These are phyloP conservation scores for Anoncus sp. DNA, from an alignment of 2,888 invertebrate species.

Conservation along the genomic window DNA sequence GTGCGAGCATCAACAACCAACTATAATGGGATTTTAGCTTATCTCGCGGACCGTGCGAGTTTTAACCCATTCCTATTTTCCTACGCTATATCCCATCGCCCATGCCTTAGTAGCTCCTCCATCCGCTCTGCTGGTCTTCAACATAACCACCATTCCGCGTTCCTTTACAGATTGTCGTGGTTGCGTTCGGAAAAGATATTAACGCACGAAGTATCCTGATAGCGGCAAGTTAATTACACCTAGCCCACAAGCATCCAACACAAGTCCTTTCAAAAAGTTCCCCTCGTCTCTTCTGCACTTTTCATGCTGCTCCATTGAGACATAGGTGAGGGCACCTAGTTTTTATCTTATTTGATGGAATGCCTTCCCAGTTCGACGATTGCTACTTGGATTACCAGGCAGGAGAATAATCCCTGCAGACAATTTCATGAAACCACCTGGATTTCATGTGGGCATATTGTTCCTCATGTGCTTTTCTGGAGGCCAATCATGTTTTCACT, in stretches of 20 bases:
- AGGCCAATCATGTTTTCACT: too few species aligned
- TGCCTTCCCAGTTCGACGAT: too few species aligned
- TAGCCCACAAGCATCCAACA: background rate
- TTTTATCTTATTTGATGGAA: background rate
- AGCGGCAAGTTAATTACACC: slow-evolving; percentile 3
- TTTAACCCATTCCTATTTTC: slow-evolving; percentile 61
- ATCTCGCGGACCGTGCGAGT: slow-evolving; percentile 74
- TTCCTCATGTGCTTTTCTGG: too few species aligned
- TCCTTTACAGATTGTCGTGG: slow-evolving; percentile 30
- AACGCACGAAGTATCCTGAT: slow-evolving; percentile 13
- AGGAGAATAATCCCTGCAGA: too few species aligned
- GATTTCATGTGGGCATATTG: too few species aligned
- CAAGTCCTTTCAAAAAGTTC: background rate
- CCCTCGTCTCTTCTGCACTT: background rate
- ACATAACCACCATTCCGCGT: slow-evolving; percentile 19
- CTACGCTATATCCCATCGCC: background rate
- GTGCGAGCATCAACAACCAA: slow-evolving; percentile 74
- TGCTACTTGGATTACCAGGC: background rate
- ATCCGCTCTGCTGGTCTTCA: background rate
- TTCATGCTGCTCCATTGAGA: background rate
- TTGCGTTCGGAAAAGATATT: slow-evolving; percentile 16
- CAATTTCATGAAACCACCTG: too few species aligned
- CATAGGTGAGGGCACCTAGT: background rate
- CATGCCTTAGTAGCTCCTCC: slow-evolving; percentile 7
- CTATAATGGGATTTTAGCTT: slow-evolving; percentile 81